Evolutionary conservation across 2,113 vertebrate species (phyloP), one percentile per base, ranked within the genome.

Genomic region (Pycnonotus jocosus): DNA sequence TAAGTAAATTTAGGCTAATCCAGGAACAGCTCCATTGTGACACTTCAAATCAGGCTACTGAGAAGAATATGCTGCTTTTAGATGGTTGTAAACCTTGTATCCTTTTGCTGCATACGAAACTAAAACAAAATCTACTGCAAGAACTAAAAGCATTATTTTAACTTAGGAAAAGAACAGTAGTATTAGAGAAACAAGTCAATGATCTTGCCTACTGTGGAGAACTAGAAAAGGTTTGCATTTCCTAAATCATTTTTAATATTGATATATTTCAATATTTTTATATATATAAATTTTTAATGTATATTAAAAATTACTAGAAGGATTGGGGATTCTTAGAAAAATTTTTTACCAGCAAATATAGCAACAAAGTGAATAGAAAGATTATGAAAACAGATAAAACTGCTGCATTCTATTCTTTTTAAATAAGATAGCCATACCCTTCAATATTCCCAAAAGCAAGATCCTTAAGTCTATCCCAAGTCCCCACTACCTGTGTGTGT

Each of bases 371-470:
- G 17, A 89, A 71, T 50, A 76, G 53, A 96, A 93, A 96, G 31
- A 89, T 87, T 72, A 95, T 61, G 62, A 91, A 92, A 96, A 90
- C 38, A 88, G 90, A 92, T 81, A 93, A 22, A 22, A 64, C 16
- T 45, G 7, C 44, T 85, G n/a, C 70, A 53, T 66, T 93, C 69
- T 72, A 47, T 81, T 96, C 23, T 89, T 88, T 91, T 88, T 92
- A 54, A 7, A 7, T 90, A 77, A 72, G 22, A 66, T 12, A 90
- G 79, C 60, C 62, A 92, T 95, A 85, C 72, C 31, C 56, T 95
- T 90, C 58, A 84, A 44, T 57, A 88, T 42, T 54, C 91, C 94
- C 92, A 95, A 94, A 96, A 72, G 53, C 76, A 92, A 95, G 66
- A 9, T 86, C 58, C 77, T 94, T 93, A 66, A 91, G 68, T 81